Evolutionary conservation across 2,888 invertebrate genomes (phyloP), one percentile per base, ranked within the genome.

Genomic region (Lasioglossum pauxillum): DNA sequence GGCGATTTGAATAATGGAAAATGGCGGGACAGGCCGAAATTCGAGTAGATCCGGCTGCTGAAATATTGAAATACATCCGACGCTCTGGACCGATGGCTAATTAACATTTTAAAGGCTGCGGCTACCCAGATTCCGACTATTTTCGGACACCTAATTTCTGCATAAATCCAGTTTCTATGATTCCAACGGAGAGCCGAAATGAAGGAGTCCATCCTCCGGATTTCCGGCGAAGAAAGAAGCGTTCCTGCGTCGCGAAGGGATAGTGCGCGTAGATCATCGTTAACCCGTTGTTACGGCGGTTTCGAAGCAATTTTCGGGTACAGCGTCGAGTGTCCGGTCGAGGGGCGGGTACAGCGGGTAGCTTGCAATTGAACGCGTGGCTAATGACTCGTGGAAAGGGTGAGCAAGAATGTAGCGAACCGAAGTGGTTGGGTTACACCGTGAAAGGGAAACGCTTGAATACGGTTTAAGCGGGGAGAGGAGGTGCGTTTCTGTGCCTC

Each of bases 381-480:
- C 82, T 90, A 90, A 90, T 90, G 90, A 90, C 85, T 90, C 88
- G 87, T 88, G 89, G 87, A 90, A 89, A 90, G 89, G 89, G 90
- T 71, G 86, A 88, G 83, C 84, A 90, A 90, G 90, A 88, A 89
- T 82, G 84, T 87, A 86, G 87, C 85, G 89, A 90, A 87, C 75
- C 90, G 83, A 78, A 80, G 87, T 90, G 89, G 89, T 85, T 83
- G 86, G 84, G 87, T 90, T 85, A 89, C 88, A 75, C 81, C 78
- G 87, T 89, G 91, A 89, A 88, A 90, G 90, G 89, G 91, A 92
- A 91, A 91, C 90, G 87, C 88, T 91, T 91, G 89, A 92, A 91
- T 90, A 91, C 89, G 90, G 91, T 88, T 87, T 87, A 89, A 90
- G 89, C 90, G 89, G 89, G 27, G 60, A 60, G 60, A 60, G 60